These are phyloP conservation scores for Lamprologus sp. DNA, from an alignment of 2,113 vertebrate genomes.

Conservation along the genomic window DNA sequence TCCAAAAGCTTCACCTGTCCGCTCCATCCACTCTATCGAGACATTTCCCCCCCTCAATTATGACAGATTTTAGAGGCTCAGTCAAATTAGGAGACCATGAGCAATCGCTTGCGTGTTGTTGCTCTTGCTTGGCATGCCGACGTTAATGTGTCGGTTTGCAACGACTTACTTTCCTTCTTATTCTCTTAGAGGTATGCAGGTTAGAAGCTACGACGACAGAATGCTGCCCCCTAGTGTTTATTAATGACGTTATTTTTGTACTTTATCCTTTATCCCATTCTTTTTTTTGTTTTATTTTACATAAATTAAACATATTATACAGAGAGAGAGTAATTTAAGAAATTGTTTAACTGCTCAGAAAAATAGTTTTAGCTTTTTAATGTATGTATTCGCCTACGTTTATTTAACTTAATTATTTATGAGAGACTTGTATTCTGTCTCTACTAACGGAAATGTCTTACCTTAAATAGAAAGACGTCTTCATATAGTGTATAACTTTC, in stretches of 20 bases:
- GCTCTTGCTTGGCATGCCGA: neutral
- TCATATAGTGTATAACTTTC: neutral
- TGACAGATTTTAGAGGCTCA: neutral
- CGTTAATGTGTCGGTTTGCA: neutral
- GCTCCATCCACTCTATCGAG: neutral
- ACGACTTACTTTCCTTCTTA: neutral
- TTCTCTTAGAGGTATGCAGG: neutral
- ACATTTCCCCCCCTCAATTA: neutral
- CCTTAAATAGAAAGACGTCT: neutral
- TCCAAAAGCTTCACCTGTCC: neutral
- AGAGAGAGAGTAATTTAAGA: neutral
- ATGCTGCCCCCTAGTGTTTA: neutral
- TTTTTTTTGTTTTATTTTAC: neutral
- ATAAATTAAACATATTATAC: neutral
- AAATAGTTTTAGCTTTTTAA: neutral
- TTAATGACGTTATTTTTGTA: neutral
- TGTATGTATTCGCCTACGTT: neutral
- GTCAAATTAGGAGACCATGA: neutral
- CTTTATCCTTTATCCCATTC: neutral
- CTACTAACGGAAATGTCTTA: neutral
- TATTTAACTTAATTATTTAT: neutral
- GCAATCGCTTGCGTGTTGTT: accelerated
- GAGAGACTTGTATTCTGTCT: neutral
- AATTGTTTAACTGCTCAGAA: neutral
- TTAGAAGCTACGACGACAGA: neutral